Evolutionary conservation across 2,888 invertebrate species (phyloP).

Genomic region (Drosophila algonquin): DNA sequence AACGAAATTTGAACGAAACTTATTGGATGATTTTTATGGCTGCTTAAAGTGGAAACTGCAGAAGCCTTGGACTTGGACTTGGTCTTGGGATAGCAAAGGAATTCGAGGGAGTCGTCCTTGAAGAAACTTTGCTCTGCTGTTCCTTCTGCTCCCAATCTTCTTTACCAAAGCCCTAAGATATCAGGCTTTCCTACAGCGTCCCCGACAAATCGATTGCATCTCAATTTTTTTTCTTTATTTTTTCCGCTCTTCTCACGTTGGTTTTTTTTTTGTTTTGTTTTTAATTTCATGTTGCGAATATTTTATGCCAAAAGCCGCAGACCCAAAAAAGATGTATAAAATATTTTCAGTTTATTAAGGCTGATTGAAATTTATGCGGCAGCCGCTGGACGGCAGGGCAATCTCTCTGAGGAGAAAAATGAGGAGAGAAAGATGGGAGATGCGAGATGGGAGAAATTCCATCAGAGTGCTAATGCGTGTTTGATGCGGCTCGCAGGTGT

Average conservation of each 20-base stretch:
- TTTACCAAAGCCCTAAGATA: too few relatives aligned
- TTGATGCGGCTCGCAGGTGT: constrained; percentile 71
- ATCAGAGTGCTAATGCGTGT: constrained; percentile 73
- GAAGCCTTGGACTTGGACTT: background rate
- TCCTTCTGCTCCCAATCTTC: constrained; percentile 4
- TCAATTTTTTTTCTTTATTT: constrained; percentile 20
- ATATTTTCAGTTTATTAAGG: constrained; percentile 72
- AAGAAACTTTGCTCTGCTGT: constrained; percentile 10
- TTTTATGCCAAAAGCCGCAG: constrained; percentile 18
- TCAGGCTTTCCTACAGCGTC: background rate
- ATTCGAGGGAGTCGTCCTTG: background rate
- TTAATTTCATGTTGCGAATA: constrained; percentile 46
- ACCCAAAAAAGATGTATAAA: constrained; percentile 41
- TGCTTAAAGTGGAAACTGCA: constrained; percentile 33
- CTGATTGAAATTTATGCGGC: constrained; percentile 73
- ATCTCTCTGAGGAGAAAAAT: constrained; percentile 19
- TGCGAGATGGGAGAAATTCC: constrained; percentile 31
- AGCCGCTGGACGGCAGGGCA: constrained; percentile 28
- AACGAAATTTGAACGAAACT: constrained; percentile 45
- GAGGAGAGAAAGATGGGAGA: background rate
- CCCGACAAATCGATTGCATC: constrained; percentile 23
- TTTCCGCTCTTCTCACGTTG: background rate
- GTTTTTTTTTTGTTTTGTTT: constrained; percentile 8
- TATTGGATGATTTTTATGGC: constrained; percentile 51
- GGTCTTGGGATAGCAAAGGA: background rate